These are phyloP conservation scores for Pachymerium ferrugineum DNA, from an alignment of 2,888 invertebrate species.

Conservation along the genomic window DNA sequence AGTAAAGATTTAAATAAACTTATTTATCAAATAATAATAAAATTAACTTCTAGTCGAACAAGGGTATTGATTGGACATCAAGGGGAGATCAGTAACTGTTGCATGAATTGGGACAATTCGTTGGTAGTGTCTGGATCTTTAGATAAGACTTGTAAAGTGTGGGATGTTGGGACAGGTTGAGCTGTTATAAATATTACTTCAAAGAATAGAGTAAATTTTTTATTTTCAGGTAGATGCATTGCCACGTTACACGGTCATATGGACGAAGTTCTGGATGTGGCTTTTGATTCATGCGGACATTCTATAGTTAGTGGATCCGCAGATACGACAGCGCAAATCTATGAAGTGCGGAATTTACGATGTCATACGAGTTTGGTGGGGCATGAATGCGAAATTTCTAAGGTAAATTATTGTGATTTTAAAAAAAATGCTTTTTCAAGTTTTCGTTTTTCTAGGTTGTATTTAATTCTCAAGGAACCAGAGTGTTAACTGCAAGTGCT, in stretches of 20 bases:
- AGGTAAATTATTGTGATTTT: background rate
- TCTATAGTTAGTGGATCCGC: conserved; percentile 68
- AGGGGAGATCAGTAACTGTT: conserved; percentile 63
- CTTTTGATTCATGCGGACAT: conserved; percentile 68
- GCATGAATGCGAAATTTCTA: conserved; percentile 27
- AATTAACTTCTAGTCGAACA: conserved; percentile 51
- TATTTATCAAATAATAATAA: background rate
- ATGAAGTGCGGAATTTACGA: conserved; percentile 54
- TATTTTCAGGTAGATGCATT: conserved; percentile 38
- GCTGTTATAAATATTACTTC: too few relatives aligned
- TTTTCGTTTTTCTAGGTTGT: conserved; percentile 55
- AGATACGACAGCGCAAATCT: conserved; percentile 67
- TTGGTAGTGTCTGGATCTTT: conserved; percentile 64
- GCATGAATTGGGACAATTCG: conserved; percentile 62
- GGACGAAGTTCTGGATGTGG: conserved; percentile 61
- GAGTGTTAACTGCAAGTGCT: conserved; percentile 67
- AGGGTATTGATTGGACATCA: conserved; percentile 59
- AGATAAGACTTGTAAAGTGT: conserved; percentile 64
- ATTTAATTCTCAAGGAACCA: conserved; percentile 71
- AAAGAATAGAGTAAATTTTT: too few relatives aligned
- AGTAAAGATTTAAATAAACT: too few relatives aligned
- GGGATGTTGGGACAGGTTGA: conserved; percentile 55
- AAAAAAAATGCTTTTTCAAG: background rate
- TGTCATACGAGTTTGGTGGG: background rate
- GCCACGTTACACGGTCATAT: conserved; percentile 44